These are phyloP conservation scores for Mormyrus proboscirostris DNA, from an alignment of 2,797 vertebrate genomes.

Conservation along the genomic window DNA sequence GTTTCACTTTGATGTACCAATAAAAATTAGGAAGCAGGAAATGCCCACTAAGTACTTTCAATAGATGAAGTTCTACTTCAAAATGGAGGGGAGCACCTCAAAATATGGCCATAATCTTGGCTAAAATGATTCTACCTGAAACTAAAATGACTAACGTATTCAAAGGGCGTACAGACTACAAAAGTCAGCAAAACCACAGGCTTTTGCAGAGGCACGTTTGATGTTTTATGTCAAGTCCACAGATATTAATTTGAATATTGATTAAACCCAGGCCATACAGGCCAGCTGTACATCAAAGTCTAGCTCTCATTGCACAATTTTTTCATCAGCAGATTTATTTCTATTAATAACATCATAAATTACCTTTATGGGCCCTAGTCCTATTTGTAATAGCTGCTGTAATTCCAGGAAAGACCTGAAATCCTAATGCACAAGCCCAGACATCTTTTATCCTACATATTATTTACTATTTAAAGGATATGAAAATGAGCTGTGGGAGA, in stretches of 20 bases:
- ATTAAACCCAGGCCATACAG: not conserved
- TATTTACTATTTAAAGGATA: slow-evolving; percentile 1
- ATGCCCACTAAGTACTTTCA: not conserved
- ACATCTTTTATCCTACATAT: not conserved
- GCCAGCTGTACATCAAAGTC: not conserved
- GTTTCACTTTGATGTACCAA: not conserved
- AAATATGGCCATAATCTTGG: not conserved
- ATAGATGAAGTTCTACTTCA: not conserved
- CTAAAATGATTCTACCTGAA: not conserved
- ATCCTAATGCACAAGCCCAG: not conserved
- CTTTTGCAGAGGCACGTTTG: not conserved
- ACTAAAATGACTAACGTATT: not conserved
- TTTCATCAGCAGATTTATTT: not conserved
- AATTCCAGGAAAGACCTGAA: not conserved
- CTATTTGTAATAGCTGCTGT: not conserved
- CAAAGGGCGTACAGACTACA: not conserved
- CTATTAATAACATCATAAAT: not conserved
- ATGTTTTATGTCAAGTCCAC: not conserved
- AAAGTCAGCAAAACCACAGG: not conserved
- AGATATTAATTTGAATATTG: not conserved
- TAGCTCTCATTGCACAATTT: not conserved
- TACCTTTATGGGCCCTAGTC: not conserved
- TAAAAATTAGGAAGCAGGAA: not conserved
- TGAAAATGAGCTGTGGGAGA: not conserved
- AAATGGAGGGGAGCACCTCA: not conserved